A percentile compares a stretch with the other conserved stretches of the same genome.
Evolutionary conservation across 2,888 invertebrate species (phyloP).

Genomic region (Anaspis maculata): DNA sequence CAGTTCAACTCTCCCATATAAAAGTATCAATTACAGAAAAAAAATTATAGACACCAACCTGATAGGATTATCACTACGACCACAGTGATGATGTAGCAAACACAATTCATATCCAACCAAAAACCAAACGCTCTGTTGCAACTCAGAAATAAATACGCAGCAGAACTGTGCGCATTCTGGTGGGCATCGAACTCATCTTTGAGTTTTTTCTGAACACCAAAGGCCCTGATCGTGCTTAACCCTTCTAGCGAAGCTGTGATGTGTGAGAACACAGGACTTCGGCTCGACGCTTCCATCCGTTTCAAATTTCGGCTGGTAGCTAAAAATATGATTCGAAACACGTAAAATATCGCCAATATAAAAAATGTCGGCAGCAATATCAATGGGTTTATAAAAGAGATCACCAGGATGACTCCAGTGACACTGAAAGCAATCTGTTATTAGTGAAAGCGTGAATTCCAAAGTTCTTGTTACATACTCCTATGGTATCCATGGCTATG

Average conservation of each 20-base stretch:
- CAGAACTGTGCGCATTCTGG: conserved; percentile 61
- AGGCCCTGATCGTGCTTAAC: conserved; percentile 66
- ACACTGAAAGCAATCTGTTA: conserved; percentile 17
- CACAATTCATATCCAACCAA: conserved; percentile 49
- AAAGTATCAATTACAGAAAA: too few species aligned
- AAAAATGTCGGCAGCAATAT: conserved; percentile 15
- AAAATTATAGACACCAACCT: too few species aligned
- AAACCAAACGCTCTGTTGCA: conserved; percentile 64
- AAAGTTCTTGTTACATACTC: too few species aligned
- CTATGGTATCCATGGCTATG: conserved; percentile 42
- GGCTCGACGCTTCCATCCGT: conserved; percentile 20
- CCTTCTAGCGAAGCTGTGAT: conserved; percentile 70
- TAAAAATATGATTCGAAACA: conserved; percentile 16
- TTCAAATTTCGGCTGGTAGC: conserved; percentile 21
- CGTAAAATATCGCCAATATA: conserved; percentile 17
- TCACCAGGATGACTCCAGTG: conserved; percentile 15
- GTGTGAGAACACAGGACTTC: conserved; percentile 72
- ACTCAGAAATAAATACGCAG: conserved; percentile 59
- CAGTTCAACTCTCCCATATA: too few species aligned
- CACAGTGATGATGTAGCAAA: conserved; percentile 25
- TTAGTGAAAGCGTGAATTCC: not conserved
- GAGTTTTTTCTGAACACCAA: conserved; percentile 55
- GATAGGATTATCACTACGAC: conserved; percentile 26
- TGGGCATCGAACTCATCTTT: conserved; percentile 54
- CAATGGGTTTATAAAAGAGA: conserved; percentile 19